These are phyloP conservation scores for Hemithea aestivaria DNA, from an alignment of 2,888 invertebrate species.

Conservation along the genomic window DNA sequence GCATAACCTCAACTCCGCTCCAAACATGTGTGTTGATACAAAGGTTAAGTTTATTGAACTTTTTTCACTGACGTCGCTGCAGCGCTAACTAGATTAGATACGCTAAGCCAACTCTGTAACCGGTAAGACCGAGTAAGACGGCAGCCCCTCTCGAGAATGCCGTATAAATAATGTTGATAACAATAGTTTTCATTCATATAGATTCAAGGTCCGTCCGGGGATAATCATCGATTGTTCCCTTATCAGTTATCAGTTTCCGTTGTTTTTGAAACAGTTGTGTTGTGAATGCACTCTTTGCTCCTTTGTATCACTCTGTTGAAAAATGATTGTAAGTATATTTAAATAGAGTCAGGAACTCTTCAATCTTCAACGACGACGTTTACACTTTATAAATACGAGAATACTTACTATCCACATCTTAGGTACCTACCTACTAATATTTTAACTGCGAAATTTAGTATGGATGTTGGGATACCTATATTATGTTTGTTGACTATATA, in stretches of 20 bases:
- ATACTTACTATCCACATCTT: too few relatives aligned
- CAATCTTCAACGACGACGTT: too few relatives aligned
- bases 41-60: conserved; percentile 73
- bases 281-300: conserved; percentile 10
- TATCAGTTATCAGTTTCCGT: conserved; percentile 40
- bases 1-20: conserved; percentile 3
- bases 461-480: too few relatives aligned
- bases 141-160: conserved; percentile 37
- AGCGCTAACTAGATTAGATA: conserved; percentile 69
- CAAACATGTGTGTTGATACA: conserved; percentile 21
- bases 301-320: conserved; percentile 13
- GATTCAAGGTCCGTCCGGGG: conserved; percentile 36
- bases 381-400: too few relatives aligned
- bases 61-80: conserved; percentile 69
- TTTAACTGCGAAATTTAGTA: too few relatives aligned
- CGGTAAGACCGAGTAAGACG: conserved; percentile 37
- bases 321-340: too few relatives aligned
- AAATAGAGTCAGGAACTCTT: too few relatives aligned
- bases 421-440: too few relatives aligned
- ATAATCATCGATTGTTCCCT: conserved; percentile 34
- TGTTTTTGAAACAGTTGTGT: conserved; percentile 24
- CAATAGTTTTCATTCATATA: conserved; percentile 42
- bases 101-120: conserved; percentile 55
- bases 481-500: too few relatives aligned
- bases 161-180: conserved; percentile 38